These are phyloP conservation scores for Pristionchus mayeri DNA, from an alignment of 2,888 invertebrate genomes.

Conservation along the genomic window DNA sequence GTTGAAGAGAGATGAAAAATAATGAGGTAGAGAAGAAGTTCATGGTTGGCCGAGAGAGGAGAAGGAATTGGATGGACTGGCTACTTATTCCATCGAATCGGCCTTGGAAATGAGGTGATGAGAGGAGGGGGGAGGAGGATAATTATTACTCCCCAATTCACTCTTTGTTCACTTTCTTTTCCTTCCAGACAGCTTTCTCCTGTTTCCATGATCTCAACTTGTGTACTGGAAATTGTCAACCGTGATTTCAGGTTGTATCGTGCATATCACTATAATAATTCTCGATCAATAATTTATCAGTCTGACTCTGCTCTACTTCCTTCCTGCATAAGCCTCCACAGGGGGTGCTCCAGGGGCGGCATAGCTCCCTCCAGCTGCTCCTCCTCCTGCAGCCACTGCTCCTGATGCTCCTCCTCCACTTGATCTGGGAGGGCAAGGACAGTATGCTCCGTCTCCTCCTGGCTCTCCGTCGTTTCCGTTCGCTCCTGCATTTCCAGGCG, in stretches of 20 bases:
- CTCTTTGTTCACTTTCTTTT: constrained; percentile 13
- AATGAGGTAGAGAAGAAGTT: not conserved
- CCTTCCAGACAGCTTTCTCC: not conserved
- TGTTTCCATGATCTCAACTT: no score
- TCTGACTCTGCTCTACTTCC: not conserved
- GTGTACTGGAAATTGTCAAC: no score
- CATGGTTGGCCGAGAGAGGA: constrained; percentile 12
- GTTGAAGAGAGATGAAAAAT: not conserved
- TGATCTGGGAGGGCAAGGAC: constrained; percentile 57
- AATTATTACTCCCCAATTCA: not conserved
- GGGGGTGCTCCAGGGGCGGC: constrained; percentile 33
- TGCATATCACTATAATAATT: no score
- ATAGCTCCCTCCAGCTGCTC: not conserved
- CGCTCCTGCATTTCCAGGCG: constrained; percentile 55
- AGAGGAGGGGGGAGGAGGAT: not conserved
- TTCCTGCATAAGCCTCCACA: constrained; percentile 12
- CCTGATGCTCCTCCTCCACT: constrained; percentile 49
- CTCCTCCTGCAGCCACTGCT: not conserved
- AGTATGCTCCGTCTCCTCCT: constrained; percentile 53
- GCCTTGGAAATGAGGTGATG: constrained; percentile 22
- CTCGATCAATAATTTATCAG: not conserved
- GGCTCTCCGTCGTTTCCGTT: constrained; percentile 58
- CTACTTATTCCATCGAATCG: constrained; percentile 15
- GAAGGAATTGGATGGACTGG: constrained; percentile 12
- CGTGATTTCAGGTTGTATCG: no score